These are phyloP conservation scores for Epirrita christyi DNA, from an alignment of 2,888 invertebrate species.

Conservation along the genomic window DNA sequence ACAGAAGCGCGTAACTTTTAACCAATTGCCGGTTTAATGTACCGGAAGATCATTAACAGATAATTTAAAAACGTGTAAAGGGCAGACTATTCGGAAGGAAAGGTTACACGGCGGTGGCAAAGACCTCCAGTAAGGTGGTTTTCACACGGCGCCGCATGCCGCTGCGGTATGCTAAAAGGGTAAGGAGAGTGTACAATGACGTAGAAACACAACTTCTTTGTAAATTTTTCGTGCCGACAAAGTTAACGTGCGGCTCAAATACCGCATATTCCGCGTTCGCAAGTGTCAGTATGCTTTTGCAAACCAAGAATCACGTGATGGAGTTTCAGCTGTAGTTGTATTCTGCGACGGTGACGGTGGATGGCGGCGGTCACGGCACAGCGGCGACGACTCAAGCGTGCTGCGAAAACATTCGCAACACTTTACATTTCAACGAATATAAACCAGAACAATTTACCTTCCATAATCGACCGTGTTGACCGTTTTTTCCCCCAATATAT, in stretches of 20 bases:
- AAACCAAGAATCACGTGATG: background rate
- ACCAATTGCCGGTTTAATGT: slow-evolving; percentile 36
- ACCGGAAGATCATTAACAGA: slow-evolving; percentile 40
- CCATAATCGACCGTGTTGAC: slow-evolving; percentile 74
- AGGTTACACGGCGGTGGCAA: slow-evolving; percentile 27
- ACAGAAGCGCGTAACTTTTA: slow-evolving; percentile 34
- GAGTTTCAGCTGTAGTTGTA: slow-evolving; percentile 6
- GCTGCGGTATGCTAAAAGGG: no score
- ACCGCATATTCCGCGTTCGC: slow-evolving; percentile 29
- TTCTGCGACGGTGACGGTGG: background rate
- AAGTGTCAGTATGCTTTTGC: slow-evolving; percentile 12
- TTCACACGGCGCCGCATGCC: no score
- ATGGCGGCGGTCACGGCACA: slow-evolving; percentile 1
- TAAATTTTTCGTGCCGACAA: background rate
- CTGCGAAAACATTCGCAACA: slow-evolving; percentile 63
- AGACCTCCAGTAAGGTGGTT: no score
- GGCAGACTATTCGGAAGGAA: slow-evolving; percentile 38
- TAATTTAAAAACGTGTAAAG: slow-evolving; percentile 46
- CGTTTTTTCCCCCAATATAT: slow-evolving; percentile 75
- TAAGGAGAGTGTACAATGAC: background rate
- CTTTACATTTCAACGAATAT: slow-evolving; percentile 72
- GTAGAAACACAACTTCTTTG: slow-evolving; percentile 2
- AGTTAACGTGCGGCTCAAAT: background rate
- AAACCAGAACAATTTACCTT: slow-evolving; percentile 77
- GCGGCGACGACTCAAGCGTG: slow-evolving; percentile 45